These are phyloP conservation scores for Zosterops borbonicus DNA, from an alignment of 2,113 vertebrate species.

Conservation along the genomic window DNA sequence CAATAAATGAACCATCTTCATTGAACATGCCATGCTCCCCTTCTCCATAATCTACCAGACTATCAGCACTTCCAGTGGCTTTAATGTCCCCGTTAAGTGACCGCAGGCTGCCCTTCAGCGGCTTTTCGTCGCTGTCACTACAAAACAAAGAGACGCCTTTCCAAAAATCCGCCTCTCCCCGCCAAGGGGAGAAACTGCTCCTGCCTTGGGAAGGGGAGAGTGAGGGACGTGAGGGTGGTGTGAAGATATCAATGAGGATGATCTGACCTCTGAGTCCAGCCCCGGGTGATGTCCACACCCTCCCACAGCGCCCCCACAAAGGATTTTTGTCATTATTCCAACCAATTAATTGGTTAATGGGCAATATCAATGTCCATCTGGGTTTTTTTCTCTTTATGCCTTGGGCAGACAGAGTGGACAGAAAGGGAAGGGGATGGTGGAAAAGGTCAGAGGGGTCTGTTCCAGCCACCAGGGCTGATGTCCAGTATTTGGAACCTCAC, in stretches of 20 bases:
- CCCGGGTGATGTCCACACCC: rapidly evolving
- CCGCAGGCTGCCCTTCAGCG: conserved; percentile 89
- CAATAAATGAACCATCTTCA: conserved; percentile 97
- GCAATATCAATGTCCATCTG: rapidly evolving
- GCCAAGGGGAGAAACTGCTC: background rate
- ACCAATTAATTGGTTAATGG: background rate
- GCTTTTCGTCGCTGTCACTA: conserved; percentile 96
- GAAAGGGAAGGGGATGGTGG: background rate
- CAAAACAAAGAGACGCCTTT: conserved; percentile 43
- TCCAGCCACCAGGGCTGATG: background rate
- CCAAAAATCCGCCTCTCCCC: background rate
- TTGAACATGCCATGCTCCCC: conserved; percentile 92
- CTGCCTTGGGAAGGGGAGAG: background rate
- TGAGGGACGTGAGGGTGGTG: rapidly evolving
- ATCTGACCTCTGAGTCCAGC: background rate
- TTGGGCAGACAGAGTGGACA: background rate
- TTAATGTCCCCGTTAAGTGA: conserved; percentile 86
- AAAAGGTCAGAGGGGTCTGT: background rate
- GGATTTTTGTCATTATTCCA: background rate
- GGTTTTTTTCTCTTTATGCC: background rate
- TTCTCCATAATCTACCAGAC: conserved; percentile 92
- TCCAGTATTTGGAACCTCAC: background rate
- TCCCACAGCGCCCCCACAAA: rapidly evolving
- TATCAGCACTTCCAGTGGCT: conserved; percentile 89
- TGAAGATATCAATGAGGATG: rapidly evolving